Percentiles rank a stretch among this genome's conserved stretches.
phyloP scores from a whole-genome alignment of 2,797 vertebrate genomes.

The Pelobates cultripes region DNA sequence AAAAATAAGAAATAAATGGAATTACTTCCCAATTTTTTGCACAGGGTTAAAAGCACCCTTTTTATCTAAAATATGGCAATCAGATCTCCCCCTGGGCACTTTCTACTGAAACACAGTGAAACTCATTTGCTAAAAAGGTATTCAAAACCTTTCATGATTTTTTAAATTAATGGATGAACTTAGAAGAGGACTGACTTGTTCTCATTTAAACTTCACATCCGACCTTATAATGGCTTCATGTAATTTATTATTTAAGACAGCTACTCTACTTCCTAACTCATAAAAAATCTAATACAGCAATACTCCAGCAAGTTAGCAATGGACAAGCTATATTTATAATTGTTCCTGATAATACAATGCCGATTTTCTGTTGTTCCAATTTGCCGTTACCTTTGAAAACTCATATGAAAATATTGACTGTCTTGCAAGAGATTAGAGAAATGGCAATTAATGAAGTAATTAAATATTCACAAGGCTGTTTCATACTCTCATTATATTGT shows the following conservation, averaged over 20 bases:
- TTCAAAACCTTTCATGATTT: not conserved
- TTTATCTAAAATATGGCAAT: too few species aligned
- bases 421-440: not conserved
- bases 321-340: too few species aligned
- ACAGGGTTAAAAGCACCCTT: too few species aligned
- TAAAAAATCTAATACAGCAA: not conserved
- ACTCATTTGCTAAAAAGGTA: not conserved
- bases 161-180: not conserved
- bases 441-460: not conserved
- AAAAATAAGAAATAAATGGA: too few species aligned
- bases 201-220: conserved; percentile 4
- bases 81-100: too few species aligned
- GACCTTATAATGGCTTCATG: not conserved
- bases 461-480: not conserved
- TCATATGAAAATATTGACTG: not conserved
- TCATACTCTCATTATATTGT: not conserved
- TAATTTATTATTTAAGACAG: conserved; percentile 3
- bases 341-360: too few species aligned
- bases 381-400: too few species aligned
- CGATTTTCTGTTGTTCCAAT: too few species aligned
- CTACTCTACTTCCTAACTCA: not conserved
- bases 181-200: not conserved
- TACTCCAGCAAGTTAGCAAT: not conserved
- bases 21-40: too few species aligned
- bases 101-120: not conserved